phyloP scores from a whole-genome alignment of 2,797 vertebrate genomes.

The Sebastes trivittatus region DNA sequence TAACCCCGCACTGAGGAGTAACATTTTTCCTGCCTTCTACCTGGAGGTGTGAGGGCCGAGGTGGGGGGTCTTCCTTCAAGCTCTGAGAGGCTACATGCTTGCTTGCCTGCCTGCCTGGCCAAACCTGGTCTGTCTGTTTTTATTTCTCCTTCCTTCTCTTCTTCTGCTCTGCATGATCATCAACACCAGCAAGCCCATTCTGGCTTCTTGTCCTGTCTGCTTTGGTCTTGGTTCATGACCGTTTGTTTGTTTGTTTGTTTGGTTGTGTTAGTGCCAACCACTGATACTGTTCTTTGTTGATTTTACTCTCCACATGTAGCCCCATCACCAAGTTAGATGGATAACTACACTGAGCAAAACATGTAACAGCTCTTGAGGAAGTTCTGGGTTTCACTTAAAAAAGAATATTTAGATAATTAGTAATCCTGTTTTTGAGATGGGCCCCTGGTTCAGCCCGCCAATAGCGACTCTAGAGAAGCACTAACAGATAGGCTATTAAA shows the following conservation, averaged over 20 bases:
- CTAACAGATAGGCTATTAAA: not conserved
- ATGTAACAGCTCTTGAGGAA: not conserved
- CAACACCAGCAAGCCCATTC: slow-evolving; percentile 59
- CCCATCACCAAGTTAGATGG: not conserved
- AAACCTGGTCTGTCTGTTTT: slow-evolving; percentile 54
- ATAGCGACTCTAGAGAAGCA: not conserved
- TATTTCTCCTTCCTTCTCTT: slow-evolving; percentile 33
- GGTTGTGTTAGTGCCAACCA: slow-evolving; percentile 27
- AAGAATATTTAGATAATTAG: not conserved
- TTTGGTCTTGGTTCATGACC: slow-evolving; percentile 39
- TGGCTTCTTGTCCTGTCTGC: slow-evolving; percentile 65
- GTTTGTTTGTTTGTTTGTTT: slow-evolving; percentile 26
- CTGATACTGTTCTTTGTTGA: slow-evolving; percentile 4
- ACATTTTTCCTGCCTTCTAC: slow-evolving; percentile 53
- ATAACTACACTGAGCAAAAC: slow-evolving; percentile 4
- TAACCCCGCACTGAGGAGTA: slow-evolving; percentile 59
- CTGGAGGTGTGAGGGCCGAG: slow-evolving; percentile 72
- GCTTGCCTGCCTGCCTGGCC: slow-evolving; percentile 71
- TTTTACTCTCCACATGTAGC: slow-evolving; percentile 22
- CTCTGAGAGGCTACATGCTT: slow-evolving; percentile 76
- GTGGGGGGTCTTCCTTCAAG: slow-evolving; percentile 67
- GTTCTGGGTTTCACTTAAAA: not conserved
- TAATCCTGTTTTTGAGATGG: not conserved
- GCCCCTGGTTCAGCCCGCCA: not conserved
- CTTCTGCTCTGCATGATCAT: slow-evolving; percentile 72